phyloP scores from a whole-genome alignment of 2,113 vertebrate genomes.

The Cacatua alba region DNA sequence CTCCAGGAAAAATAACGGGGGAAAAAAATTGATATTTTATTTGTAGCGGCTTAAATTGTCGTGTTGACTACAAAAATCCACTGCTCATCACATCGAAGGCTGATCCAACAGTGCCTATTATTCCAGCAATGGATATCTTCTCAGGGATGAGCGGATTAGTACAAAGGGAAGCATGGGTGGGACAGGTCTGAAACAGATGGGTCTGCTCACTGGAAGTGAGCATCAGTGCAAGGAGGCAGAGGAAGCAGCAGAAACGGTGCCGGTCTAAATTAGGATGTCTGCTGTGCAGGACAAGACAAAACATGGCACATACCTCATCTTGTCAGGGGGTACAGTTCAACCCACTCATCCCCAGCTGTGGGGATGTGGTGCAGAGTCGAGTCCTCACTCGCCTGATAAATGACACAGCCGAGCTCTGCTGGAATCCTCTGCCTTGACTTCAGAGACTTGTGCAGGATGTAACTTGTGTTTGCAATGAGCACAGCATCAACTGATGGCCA shows the following conservation, averaged over 20 bases:
- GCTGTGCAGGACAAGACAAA: not conserved
- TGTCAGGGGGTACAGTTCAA: not conserved
- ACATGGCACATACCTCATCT: not conserved
- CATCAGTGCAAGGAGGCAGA: not conserved
- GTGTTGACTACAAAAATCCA: not conserved
- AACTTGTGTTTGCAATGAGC: accelerated
- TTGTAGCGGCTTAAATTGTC: not conserved
- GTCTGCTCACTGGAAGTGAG: not conserved
- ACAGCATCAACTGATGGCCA: accelerated
- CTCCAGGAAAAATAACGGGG: not conserved
- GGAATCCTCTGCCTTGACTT: not conserved
- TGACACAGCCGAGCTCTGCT: not conserved
- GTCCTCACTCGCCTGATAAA: not conserved
- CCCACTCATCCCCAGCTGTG: not conserved
- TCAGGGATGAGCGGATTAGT: not conserved
- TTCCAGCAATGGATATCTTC: not conserved
- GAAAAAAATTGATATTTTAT: not conserved
- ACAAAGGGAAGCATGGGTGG: not conserved
- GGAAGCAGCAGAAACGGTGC: accelerated
- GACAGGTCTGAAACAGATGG: not conserved
- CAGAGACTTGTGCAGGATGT: accelerated
- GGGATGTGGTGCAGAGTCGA: not conserved
- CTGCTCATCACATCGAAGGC: not conserved
- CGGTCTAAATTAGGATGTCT: not conserved
- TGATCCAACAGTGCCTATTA: not conserved